A percentile compares a stretch with the other conserved stretches of the same genome.
Evolutionary conservation across 2,113 vertebrate genomes (phyloP).

Genomic region (Cephalopterus ornatus): DNA sequence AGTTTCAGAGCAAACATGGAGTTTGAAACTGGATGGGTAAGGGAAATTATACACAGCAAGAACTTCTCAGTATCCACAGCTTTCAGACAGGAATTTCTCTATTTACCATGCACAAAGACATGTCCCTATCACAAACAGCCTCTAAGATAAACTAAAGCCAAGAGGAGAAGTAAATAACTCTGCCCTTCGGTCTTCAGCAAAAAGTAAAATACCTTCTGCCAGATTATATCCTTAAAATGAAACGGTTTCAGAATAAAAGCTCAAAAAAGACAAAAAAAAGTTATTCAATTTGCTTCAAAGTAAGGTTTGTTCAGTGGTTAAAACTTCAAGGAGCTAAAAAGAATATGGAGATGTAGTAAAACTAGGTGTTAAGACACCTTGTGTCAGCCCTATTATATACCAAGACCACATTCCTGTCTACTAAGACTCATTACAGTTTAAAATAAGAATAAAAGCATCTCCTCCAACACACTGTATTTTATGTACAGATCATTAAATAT

Average conservation of each 20-base stretch:
- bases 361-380: neutral
- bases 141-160: slow-evolving; percentile 23
- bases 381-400: neutral
- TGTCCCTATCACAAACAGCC: neutral
- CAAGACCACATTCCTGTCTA: neutral
- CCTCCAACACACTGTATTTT: neutral
- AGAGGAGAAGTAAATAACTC: neutral
- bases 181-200: neutral
- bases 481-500: neutral
- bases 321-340: neutral
- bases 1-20: neutral
- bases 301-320: neutral
- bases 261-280: neutral
- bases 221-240: neutral
- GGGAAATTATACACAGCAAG: neutral
- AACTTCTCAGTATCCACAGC: neutral
- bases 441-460: neutral
- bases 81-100: slow-evolving; percentile 2
- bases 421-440: neutral
- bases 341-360: neutral
- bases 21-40: neutral
- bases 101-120: neutral
- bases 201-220: neutral
- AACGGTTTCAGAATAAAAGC: neutral
- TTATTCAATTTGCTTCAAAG: neutral